A percentile compares a stretch with the other conserved stretches of the same genome.
Conservation (phyloP, 2,113 vertebrate species). For the Calidris pugnax region DNA sequence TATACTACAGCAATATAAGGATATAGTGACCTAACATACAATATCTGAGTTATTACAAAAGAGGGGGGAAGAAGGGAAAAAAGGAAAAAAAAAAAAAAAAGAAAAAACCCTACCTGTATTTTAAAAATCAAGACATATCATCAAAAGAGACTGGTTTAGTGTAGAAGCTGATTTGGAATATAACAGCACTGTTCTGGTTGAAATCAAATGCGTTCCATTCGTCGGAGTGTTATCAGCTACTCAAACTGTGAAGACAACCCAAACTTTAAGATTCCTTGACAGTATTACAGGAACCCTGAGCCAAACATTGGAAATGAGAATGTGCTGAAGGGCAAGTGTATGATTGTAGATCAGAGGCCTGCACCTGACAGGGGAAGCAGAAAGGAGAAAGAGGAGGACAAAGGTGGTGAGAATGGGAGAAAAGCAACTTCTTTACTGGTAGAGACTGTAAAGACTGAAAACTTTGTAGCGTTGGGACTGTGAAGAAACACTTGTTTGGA, state of each 20-base stretch:
- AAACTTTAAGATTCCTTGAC: constrained; percentile 55
- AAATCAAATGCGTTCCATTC: constrained; percentile 26
- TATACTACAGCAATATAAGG: constrained; percentile 64
- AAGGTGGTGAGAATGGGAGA: neutral
- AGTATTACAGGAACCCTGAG: constrained; percentile 63
- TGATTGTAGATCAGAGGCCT: constrained; percentile 37
- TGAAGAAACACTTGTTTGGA: constrained; percentile 64
- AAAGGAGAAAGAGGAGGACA: neutral
- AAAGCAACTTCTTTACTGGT: neutral
- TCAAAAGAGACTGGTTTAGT: constrained; percentile 3
- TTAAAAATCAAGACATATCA: constrained; percentile 70
- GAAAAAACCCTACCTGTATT: constrained; percentile 65
- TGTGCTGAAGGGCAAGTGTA: constrained; percentile 62
- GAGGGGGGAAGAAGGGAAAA: neutral
- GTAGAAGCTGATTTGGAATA: neutral
- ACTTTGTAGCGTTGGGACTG: constrained; percentile 31
- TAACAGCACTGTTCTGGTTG: neutral
- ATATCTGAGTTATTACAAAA: constrained; percentile 48
- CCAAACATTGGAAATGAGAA: constrained; percentile 66
- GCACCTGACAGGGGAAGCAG: constrained; percentile 20
- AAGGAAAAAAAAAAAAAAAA: neutral
- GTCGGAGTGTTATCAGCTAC: constrained; percentile 23
- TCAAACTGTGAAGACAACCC: constrained; percentile 78
- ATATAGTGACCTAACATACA: constrained; percentile 52
- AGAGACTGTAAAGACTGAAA: constrained; percentile 52